Conservation (phyloP, 2,888 invertebrate species). For the Dioctria rufipes region DNA sequence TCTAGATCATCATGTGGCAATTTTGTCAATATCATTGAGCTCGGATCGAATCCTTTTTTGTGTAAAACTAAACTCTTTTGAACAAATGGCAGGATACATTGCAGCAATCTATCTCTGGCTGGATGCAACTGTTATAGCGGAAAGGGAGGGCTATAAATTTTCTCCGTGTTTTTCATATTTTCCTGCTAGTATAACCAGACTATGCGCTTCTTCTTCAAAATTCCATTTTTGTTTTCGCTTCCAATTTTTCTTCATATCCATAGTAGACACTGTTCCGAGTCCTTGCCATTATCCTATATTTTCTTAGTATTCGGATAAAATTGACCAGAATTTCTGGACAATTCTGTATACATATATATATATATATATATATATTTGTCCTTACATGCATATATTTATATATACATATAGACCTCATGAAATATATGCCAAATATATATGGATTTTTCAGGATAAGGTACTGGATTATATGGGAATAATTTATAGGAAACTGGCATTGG, state of each 20-base stretch:
- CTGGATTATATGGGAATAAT: constrained; percentile 56
- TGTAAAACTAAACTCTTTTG: neutral
- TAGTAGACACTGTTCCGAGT: neutral
- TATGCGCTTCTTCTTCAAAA: constrained; percentile 17
- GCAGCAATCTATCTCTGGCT: constrained; percentile 39
- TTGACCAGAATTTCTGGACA: constrained; percentile 22
- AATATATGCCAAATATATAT: constrained; percentile 54
- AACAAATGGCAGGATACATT: constrained; percentile 41
- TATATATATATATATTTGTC: constrained; percentile 3
- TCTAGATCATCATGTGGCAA: constrained; percentile 40
- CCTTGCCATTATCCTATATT: constrained; percentile 18
- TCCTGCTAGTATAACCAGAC: constrained; percentile 27
- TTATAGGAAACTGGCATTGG: constrained; percentile 42
- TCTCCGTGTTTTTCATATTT: constrained; percentile 53
- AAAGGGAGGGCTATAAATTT: constrained; percentile 54
- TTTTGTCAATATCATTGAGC: constrained; percentile 28
- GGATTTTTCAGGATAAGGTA: constrained; percentile 53
- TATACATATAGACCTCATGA: constrained; percentile 13
- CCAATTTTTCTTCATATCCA: constrained; percentile 38
- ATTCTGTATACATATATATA: neutral
- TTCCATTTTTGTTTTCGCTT: constrained; percentile 39
- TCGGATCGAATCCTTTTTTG: constrained; percentile 19
- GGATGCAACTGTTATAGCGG: constrained; percentile 27
- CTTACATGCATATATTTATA: neutral
- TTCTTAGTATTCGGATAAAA: neutral